Evolutionary conservation across 2,797 vertebrate species (phyloP).

Genomic region (Phalanger gymnotis): DNA sequence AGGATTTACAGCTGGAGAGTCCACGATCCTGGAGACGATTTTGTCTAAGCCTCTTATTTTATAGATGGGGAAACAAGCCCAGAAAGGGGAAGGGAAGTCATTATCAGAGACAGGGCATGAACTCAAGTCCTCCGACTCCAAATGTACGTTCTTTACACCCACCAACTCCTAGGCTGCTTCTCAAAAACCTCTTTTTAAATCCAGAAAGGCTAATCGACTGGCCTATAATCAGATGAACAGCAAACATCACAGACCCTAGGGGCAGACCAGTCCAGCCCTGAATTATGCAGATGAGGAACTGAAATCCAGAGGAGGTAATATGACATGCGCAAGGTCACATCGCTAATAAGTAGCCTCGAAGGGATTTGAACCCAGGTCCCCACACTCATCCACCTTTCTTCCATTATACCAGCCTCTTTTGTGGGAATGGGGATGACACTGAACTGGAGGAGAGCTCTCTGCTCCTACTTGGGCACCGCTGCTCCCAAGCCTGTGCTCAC

Average conservation of each 20-base stretch:
- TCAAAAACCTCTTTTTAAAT: neutral
- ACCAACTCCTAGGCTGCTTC: neutral
- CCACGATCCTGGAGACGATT: neutral
- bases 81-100: neutral
- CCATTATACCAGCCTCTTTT: no score
- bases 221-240: neutral
- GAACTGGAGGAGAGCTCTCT: no score
- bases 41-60: neutral
- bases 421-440: neutral
- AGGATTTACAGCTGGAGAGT: neutral
- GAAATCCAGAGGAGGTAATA: neutral
- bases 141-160: neutral
- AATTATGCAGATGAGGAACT: neutral
- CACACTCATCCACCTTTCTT: neutral
- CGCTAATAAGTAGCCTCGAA: no score
- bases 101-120: neutral
- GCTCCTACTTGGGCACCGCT: no score
- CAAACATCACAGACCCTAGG: neutral
- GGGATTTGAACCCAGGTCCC: neutral
- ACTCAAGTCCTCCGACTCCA: neutral
- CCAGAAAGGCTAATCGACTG: neutral
- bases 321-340: neutral
- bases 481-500: no score
- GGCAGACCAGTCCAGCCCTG: neutral
- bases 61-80: no score